A percentile compares a stretch with the other conserved stretches of the same genome.
phyloP scores from a whole-genome alignment of 2,888 invertebrate species.

The Caenorhabditis macrosperma region DNA sequence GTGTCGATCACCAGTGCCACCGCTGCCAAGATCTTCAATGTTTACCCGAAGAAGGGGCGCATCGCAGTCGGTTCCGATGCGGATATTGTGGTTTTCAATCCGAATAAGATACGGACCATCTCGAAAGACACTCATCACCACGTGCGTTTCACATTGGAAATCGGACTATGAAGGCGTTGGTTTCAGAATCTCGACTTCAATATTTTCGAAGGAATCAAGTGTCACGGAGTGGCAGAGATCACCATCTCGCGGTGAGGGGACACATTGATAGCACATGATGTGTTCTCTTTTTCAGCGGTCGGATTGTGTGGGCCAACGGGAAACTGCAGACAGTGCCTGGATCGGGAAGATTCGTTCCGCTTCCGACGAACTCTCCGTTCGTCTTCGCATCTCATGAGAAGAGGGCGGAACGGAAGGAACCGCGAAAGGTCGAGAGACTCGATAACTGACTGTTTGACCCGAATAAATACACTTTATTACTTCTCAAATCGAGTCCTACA shows the following conservation, averaged over 20 bases:
- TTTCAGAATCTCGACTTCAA: constrained; percentile 90
- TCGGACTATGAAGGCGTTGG: not conserved
- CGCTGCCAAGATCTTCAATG: constrained; percentile 94
- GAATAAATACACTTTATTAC: not conserved
- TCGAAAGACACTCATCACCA: constrained; percentile 91
- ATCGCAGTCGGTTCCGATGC: constrained; percentile 95
- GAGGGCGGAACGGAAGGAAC: constrained; percentile 30
- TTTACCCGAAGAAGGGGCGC: constrained; percentile 95
- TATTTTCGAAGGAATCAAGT: constrained; percentile 88
- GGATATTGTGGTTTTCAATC: constrained; percentile 97
- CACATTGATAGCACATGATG: constrained; percentile 81
- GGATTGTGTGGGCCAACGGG: constrained; percentile 86
- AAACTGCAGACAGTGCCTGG: constrained; percentile 81
- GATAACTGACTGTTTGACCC: not conserved
- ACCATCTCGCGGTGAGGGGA: constrained; percentile 88
- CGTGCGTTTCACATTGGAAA: constrained; percentile 23
- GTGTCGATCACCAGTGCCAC: constrained; percentile 93
- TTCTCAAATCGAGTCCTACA: not conserved
- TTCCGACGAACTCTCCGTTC: constrained; percentile 86
- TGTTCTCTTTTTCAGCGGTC: constrained; percentile 80
- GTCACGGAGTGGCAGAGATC: constrained; percentile 91
- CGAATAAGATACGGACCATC: constrained; percentile 88
- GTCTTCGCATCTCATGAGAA: constrained; percentile 82
- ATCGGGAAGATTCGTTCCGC: constrained; percentile 89
- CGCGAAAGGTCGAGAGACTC: constrained; percentile 24